Evolutionary conservation across 1,140 invertebrate species (phyloP).

Genomic region (Bombus vancouverensis): DNA sequence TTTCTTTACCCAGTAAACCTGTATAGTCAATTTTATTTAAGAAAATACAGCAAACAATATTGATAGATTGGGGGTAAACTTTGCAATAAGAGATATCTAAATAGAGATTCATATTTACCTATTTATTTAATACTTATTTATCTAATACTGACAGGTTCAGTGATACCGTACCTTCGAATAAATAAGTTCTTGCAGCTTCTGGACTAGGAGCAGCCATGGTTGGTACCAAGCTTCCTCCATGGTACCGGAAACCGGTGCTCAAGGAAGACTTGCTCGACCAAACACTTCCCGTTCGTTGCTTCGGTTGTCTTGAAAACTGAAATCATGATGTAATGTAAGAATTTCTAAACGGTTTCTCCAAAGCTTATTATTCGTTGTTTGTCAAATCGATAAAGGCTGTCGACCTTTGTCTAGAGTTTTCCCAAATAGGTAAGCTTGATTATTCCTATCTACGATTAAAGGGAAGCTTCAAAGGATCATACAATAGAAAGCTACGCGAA

Average conservation of each 20-base stretch:
- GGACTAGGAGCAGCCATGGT: slow-evolving; percentile 92
- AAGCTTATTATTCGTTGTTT: background rate
- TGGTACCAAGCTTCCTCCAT: slow-evolving; percentile 93
- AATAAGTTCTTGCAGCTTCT: slow-evolving; percentile 93
- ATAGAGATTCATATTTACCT: background rate
- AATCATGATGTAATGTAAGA: slow-evolving; percentile 60
- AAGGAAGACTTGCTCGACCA: slow-evolving; percentile 97
- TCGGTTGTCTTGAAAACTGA: slow-evolving; percentile 86
- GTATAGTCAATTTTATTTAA: background rate
- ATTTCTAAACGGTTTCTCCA: background rate
- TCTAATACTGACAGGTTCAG: background rate
- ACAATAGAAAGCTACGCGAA: background rate
- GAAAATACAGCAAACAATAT: too few species aligned
- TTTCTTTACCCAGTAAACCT: slow-evolving; percentile 86
- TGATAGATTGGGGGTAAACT: too few species aligned
- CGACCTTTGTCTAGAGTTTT: background rate
- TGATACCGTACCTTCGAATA: slow-evolving; percentile 90
- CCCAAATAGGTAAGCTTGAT: background rate
- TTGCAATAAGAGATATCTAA: background rate
- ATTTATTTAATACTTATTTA: background rate
- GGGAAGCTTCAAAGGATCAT: background rate
- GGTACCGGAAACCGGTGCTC: slow-evolving; percentile 93
- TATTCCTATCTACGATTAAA: background rate
- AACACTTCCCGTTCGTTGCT: slow-evolving; percentile 91
- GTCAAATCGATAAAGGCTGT: background rate